Conservation (phyloP, 2,888 invertebrate species). For the Drosophila putrida region DNA sequence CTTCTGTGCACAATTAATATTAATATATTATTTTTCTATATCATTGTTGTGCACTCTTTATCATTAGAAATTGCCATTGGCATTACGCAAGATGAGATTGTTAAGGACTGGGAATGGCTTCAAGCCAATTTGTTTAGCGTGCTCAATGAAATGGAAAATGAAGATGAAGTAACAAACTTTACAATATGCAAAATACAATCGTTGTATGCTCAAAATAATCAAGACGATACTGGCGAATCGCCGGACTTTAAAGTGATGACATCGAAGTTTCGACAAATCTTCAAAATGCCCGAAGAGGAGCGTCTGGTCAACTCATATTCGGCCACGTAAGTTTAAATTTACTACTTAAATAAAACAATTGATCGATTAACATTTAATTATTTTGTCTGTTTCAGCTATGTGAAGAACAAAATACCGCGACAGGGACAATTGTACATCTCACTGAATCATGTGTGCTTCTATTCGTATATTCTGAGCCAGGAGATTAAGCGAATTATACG, state of each 20-base stretch:
- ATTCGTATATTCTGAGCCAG: slow-evolving; percentile 96
- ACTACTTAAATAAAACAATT: not conserved
- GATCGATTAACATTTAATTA: not conserved
- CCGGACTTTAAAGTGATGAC: slow-evolving; percentile 91
- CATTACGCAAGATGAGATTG: slow-evolving; percentile 93
- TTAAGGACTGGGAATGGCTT: slow-evolving; percentile 97
- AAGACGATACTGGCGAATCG: slow-evolving; percentile 83
- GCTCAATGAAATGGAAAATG: slow-evolving; percentile 95
- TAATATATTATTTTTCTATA: not conserved
- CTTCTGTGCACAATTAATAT: not conserved
- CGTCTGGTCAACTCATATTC: slow-evolving; percentile 98
- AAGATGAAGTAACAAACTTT: slow-evolving; percentile 97
- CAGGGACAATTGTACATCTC: slow-evolving; percentile 99
- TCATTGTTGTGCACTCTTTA: not conserved
- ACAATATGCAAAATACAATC: slow-evolving; percentile 98
- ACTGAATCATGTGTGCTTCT: slow-evolving; percentile 97
- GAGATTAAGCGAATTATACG: slow-evolving; percentile 94
- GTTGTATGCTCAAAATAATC: slow-evolving; percentile 91
- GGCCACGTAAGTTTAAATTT: slow-evolving; percentile 90
- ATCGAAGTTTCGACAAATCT: slow-evolving; percentile 94
- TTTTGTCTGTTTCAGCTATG: slow-evolving; percentile 89
- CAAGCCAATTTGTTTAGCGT: slow-evolving; percentile 94
- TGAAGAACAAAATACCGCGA: slow-evolving; percentile 96
- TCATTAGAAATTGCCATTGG: slow-evolving; percentile 94
- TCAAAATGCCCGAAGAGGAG: slow-evolving; percentile 96